Evolutionary conservation across 2,888 invertebrate species (phyloP).

Genomic region (Ormia ochracea): DNA sequence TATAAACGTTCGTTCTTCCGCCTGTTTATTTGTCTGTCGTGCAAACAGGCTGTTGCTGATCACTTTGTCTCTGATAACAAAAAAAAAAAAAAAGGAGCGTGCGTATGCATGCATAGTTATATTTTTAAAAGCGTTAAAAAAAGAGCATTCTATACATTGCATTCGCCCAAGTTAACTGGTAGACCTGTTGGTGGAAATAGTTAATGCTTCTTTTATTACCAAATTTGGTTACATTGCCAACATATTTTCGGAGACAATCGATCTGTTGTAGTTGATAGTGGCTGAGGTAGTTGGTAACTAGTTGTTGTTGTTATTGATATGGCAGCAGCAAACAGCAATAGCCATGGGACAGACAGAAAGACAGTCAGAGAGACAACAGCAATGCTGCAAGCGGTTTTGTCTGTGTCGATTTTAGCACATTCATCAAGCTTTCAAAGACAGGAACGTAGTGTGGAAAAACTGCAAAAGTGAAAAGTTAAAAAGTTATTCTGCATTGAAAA

Average conservation of each 20-base stretch:
- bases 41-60: constrained; percentile 37
- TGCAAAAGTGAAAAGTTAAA: not conserved
- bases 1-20: constrained; percentile 2
- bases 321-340: not conserved
- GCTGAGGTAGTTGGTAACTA: constrained; percentile 35
- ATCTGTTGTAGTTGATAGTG: constrained; percentile 55
- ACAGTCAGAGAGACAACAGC: too few species aligned
- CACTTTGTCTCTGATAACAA: constrained; percentile 58
- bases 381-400: constrained; percentile 34
- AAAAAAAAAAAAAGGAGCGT: constrained; percentile 46
- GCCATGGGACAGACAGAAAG: constrained; percentile 32
- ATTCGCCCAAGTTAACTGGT: constrained; percentile 12
- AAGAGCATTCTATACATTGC: constrained; percentile 54
- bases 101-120: constrained; percentile 59
- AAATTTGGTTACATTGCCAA: constrained; percentile 66
- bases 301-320: constrained; percentile 24
- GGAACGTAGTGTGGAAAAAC: not conserved
- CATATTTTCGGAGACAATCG: constrained; percentile 63
- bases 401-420: constrained; percentile 58
- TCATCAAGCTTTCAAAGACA: constrained; percentile 32
- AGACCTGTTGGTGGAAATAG: constrained; percentile 57
- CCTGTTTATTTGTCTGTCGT: constrained; percentile 12
- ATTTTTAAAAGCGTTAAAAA: constrained; percentile 61
- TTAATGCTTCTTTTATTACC: constrained; percentile 63
- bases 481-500: not conserved